Evolutionary conservation across 1,140 invertebrate genomes (phyloP).

Genomic region (Lucilia sericata): DNA sequence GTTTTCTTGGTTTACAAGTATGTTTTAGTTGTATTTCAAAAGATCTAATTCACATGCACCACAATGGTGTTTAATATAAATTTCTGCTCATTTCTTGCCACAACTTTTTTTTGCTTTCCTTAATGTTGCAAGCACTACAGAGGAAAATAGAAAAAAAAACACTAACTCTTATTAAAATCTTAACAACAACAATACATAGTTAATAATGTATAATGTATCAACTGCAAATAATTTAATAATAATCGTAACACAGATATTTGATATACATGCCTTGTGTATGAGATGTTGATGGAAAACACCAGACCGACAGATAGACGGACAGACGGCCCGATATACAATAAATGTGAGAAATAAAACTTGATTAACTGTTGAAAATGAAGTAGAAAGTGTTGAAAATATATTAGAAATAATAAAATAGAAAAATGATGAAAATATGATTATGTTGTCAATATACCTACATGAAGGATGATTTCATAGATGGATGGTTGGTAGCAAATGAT

Average conservation of each 20-base stretch:
- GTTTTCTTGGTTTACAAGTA: conserved; percentile 37
- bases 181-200: neutral
- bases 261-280: neutral
- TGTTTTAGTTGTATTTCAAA: neutral
- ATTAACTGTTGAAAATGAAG: neutral
- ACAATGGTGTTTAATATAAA: conserved; percentile 1
- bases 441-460: neutral
- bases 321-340: neutral
- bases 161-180: neutral
- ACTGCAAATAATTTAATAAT: conserved; percentile 27
- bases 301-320: neutral
- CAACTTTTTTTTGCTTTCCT: neutral
- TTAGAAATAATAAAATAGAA: neutral
- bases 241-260: neutral
- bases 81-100: neutral
- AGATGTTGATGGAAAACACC: neutral
- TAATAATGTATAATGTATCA: conserved; percentile 21
- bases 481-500: neutral
- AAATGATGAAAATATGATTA: neutral
- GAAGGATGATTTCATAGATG: neutral
- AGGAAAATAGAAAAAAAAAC: neutral
- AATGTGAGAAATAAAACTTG: neutral
- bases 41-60: conserved; percentile 13
- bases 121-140: neutral
- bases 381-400: conserved; percentile 14